Base-by-base conservation (phyloP, 1,140 invertebrate species). In the Apolygus lucorum region DNA sequence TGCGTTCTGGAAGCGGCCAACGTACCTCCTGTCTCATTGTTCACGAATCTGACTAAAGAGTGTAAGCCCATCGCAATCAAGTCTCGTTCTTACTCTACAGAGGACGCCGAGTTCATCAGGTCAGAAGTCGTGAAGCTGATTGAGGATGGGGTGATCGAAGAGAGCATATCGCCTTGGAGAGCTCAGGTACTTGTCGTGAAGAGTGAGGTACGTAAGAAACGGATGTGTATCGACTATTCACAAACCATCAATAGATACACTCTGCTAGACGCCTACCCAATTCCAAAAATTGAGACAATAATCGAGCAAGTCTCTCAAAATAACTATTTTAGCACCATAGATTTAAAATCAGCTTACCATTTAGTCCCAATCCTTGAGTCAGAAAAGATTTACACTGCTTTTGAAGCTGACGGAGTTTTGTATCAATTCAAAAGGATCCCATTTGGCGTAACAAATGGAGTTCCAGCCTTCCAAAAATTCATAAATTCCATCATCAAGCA, bases 141-240 rank as follows among this genome's bases (percentile, higher is more conserved):
- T n/a, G n/a, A n/a, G n/a, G n/a, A n/a, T n/a, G n/a, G n/a, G n/a
- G n/a, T n/a, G n/a, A n/a, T n/a, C n/a, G n/a, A n/a, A n/a, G n/a
- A n/a, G n/a, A 49, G 29, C 34, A 0, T 11, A 11, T 65, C 69
- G 13, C 69, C 29, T 13, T 67, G 63, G 63, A 68, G 69, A 24
- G 2, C 69, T 24, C 69, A 70, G 64, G 69, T 52, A 14, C 52
- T 70, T n/a, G 63, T 70, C 21, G 34, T 52, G 11, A 17, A 24
- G 2, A 27, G 24, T 29, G 70, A 54, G 22, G 59, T 29, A 14
- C 26, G 27, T 17, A 68, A 68, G 29, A 34, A 59, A 49, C 34
- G 34, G 34, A 49, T 49, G 34, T 8, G 8, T 17, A 49, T 49
- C 17, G 17, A 49, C 8, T 49, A 49, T 49, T 49, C 34, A 8